Evolutionary conservation across 2,888 invertebrate species (phyloP), one percentile per base, ranked within the genome.

Genomic region (Scaptomyza caliginosa): DNA sequence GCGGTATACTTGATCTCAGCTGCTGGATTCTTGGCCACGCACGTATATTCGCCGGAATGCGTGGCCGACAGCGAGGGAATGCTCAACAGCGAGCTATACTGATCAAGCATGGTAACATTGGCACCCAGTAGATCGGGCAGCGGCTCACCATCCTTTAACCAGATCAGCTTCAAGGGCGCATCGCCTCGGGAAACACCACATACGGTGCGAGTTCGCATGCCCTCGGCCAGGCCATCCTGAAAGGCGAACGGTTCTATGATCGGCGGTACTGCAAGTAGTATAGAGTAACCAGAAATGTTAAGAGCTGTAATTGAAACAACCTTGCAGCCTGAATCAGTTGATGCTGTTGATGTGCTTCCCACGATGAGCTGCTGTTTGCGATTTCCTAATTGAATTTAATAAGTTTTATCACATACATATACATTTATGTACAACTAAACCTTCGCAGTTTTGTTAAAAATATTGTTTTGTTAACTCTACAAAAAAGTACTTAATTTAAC

Each of bases 231-330:
- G 92, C 95, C 95, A 92, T 95, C 95, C 94, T 95, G 94, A 93
- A 95, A 95, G 93, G 93, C 94, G 94, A 96, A 95, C 92, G 95
- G 95, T 93, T 95, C 95, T 94, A 96, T 95, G 93, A 94, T 95
- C 92, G 95, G 95, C 92, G 95, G 95, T 93, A 95, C 95, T 95
- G 94, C 91, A 93, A 93, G 80, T 77, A 84, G 77, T 70, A 86
- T 60, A 77, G 59, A 76, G 74, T 59, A 86, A 77, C 80, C 69
- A 84, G 42, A 81, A 21, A 64, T 42, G 73, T 79, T 79, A 85
- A 57, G 54, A 73, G 50, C 42, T 45, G 56, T 49, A 40, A 56
- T 52, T 39, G 36, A 13, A 32, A 36, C 19, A 6, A 17, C 32
- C 57, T 13, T 40, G 40, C 6, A 45, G 21, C 5, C 28, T 39